Evolutionary conservation across 1,140 invertebrate genomes (phyloP), one percentile per base, ranked within the genome.

Genomic region (Euschistus heros): DNA sequence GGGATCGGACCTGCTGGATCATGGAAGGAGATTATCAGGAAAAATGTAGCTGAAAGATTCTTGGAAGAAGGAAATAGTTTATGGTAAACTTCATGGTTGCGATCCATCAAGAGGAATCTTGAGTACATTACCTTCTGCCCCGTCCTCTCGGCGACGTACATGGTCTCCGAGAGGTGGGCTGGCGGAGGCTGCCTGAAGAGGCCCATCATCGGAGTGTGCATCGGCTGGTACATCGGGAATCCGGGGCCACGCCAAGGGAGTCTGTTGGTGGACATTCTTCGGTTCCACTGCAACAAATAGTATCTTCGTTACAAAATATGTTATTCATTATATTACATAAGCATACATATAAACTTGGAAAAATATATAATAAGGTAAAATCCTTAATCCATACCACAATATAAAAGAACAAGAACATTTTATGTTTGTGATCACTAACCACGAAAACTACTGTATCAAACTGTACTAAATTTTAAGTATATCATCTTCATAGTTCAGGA

Each of bases 141-240:
- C 0, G 62, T 68, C 37, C 68, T 63, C 24, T 68, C 68, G 6
- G 68, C 65, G 17, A 68, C 65, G 47, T 66, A 68, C 55, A 68
- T 68, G 44, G 65, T 66, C 33, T 68, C 68, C 1, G 62, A 63
- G 17, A 68, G 65, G 46, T 68, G 68, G 17, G 68, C 68, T 10
- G 68, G 68, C 17, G 65, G 68, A 6, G 68, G 68, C 26, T 68
- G 68, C n/a, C 68, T 26, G 60, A 68, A 66, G 33, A 63, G 61
- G 10, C 30, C 30, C 59, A 61, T 61, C 59, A 61, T 61, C 14
- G 30, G 55, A 18, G 60, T 47, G 60, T 66, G 65, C 44, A 61
- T 24, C 14, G 65, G 60, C 50, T 62, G 65, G 61, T 63, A 66
- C 27, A 66, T 63, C 47, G 64, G 52, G 27, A 52, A 37, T 17